Evolutionary conservation across 2,888 invertebrate species (phyloP).

Genomic region (Limenitis camilla): DNA sequence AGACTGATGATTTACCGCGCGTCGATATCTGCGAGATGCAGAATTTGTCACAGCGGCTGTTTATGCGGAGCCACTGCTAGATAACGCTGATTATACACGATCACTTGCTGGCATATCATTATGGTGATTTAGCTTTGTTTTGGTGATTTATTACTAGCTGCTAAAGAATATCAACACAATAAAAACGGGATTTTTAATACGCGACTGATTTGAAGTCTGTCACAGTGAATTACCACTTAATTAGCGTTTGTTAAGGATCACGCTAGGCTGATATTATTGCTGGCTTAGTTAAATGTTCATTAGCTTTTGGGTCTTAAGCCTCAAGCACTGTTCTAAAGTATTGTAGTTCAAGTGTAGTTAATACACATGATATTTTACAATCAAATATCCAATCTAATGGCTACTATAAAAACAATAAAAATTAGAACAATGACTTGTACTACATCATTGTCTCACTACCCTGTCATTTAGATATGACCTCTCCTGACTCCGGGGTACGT

Average conservation of each 20-base stretch:
- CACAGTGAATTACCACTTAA: too few relatives aligned
- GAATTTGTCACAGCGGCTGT: slow-evolving; percentile 66
- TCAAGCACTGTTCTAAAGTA: too few relatives aligned
- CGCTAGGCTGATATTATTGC: too few relatives aligned
- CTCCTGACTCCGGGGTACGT: slow-evolving; percentile 20
- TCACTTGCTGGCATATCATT: slow-evolving; percentile 19
- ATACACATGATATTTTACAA: too few relatives aligned
- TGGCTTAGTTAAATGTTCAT: too few relatives aligned
- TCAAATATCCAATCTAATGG: neutral
- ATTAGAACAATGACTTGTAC: neutral
- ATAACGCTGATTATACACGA: slow-evolving; percentile 25
- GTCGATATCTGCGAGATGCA: slow-evolving; percentile 67
- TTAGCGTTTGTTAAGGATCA: too few relatives aligned
- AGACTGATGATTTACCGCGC: slow-evolving; percentile 54
- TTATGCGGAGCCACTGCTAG: slow-evolving; percentile 49
- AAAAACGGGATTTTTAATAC: neutral
- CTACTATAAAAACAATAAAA: neutral
- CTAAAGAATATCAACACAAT: neutral
- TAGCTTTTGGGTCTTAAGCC: too few relatives aligned
- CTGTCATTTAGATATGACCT: slow-evolving; percentile 18
- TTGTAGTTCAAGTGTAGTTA: too few relatives aligned
- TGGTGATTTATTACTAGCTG: slow-evolving; percentile 5
- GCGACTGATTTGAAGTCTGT: too few relatives aligned
- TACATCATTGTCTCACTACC: slow-evolving; percentile 1
- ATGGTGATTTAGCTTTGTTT: slow-evolving; percentile 2